Conservation (phyloP, 2,888 invertebrate genomes). For the Syrphus vitripennis region DNA sequence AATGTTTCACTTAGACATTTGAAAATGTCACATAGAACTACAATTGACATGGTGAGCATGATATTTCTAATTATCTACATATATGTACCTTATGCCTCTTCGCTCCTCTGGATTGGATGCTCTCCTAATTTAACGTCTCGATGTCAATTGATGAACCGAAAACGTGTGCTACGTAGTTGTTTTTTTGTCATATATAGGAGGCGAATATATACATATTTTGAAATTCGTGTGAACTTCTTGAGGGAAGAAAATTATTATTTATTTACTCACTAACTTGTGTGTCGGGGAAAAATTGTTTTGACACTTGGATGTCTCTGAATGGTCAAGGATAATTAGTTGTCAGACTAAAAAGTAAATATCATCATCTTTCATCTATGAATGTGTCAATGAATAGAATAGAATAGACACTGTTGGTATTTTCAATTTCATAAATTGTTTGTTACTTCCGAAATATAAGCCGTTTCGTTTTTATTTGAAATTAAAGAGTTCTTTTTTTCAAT, state of each 20-base stretch:
- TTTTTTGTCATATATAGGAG: not conserved
- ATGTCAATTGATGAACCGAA: not conserved
- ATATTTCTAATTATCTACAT: constrained; percentile 26
- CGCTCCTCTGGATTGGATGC: not conserved
- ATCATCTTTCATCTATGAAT: not conserved
- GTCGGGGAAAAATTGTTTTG: constrained; percentile 2
- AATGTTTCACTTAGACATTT: constrained; percentile 21
- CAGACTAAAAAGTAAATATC: not conserved
- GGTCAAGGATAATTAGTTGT: not conserved
- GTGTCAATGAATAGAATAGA: not conserved
- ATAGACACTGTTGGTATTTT: too few relatives aligned
- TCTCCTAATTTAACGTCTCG: not conserved
- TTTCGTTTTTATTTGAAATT: not conserved
- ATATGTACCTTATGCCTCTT: not conserved
- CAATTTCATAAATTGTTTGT: too few relatives aligned
- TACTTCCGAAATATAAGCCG: not conserved
- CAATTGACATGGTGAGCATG: constrained; percentile 45
- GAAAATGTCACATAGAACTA: constrained; percentile 20
- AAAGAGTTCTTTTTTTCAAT: not conserved
- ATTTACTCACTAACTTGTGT: not conserved
- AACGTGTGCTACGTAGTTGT: not conserved
- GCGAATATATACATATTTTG: not conserved
- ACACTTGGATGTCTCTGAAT: not conserved
- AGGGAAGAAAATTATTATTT: not conserved
- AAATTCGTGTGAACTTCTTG: not conserved